A percentile compares a stretch with the other conserved stretches of the same genome.
Conservation (phyloP, 1,140 invertebrate species). For the Grapholita molesta region DNA sequence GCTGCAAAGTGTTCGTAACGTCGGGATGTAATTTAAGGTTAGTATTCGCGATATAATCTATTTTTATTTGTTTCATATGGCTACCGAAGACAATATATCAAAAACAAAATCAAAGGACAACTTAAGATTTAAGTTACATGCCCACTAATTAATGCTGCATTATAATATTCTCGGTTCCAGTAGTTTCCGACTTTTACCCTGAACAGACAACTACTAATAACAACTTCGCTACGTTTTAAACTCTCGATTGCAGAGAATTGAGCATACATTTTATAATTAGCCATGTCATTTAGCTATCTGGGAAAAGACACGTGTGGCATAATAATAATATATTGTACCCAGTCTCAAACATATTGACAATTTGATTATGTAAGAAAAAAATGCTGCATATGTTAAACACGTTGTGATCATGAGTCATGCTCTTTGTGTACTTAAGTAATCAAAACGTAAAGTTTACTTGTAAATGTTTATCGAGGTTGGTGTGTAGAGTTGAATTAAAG, state of each 20-base stretch:
- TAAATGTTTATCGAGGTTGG: constrained; percentile 11
- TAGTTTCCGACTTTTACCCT: no score
- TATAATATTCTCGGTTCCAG: no score
- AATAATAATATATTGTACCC: not conserved
- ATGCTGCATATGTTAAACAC: constrained; percentile 17
- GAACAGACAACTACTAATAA: no score
- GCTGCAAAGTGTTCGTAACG: no score
- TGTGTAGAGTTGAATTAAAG: not conserved
- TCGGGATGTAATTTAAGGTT: no score
- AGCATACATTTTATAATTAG: not conserved
- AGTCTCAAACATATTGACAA: not conserved
- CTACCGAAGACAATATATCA: no score
- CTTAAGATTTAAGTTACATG: no score
- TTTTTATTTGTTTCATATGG: no score
- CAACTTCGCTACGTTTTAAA: no score
- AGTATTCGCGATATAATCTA: no score
- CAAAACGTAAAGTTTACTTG: not conserved
- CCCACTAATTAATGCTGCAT: no score
- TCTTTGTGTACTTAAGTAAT: constrained; percentile 16
- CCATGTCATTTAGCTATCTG: not conserved
- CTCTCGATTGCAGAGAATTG: not conserved
- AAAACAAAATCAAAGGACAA: no score
- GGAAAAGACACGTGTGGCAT: not conserved
- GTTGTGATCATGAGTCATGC: constrained; percentile 8
- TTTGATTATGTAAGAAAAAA: constrained; percentile 14